Conservation (phyloP, 2,797 vertebrate genomes). For the Gymnoscopelus microlampas region DNA sequence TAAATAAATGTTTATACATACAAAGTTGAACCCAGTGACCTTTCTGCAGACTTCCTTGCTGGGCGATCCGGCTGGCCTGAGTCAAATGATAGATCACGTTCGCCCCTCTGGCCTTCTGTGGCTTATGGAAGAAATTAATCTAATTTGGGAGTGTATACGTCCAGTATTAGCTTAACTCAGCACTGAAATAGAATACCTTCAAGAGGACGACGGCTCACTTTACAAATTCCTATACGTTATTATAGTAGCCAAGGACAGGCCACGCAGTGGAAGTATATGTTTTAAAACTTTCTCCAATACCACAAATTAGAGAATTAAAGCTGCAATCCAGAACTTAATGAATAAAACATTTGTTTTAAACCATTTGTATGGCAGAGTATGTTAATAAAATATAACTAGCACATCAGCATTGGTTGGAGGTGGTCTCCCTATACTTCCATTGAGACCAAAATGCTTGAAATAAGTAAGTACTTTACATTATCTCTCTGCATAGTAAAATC, state of each 20-base stretch:
- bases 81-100: conserved; percentile 16
- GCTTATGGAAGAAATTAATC: conserved; percentile 38
- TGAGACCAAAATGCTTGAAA: too few relatives aligned
- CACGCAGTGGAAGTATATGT: not conserved
- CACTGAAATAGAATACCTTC: conserved; percentile 43
- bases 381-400: too few relatives aligned
- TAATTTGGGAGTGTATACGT: conserved; percentile 29
- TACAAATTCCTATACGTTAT: conserved; percentile 33
- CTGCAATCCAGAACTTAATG: not conserved
- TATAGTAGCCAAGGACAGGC: not conserved
- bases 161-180: conserved; percentile 47
- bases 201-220: conserved; percentile 29
- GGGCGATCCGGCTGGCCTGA: conserved; percentile 17
- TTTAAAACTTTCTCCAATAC: not conserved
- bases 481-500: too few relatives aligned
- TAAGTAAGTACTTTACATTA: too few relatives aligned
- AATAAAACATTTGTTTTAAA: too few relatives aligned
- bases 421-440: too few relatives aligned
- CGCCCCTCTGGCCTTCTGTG: conserved; percentile 29
- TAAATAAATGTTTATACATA: conserved; percentile 54
- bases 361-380: too few relatives aligned
- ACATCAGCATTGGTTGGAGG: too few relatives aligned
- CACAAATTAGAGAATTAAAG: not conserved
- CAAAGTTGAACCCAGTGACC: conserved; percentile 30
- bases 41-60: conserved; percentile 22